phyloP scores from a whole-genome alignment of 2,888 invertebrate genomes.

The Dastarcus helophoroides region DNA sequence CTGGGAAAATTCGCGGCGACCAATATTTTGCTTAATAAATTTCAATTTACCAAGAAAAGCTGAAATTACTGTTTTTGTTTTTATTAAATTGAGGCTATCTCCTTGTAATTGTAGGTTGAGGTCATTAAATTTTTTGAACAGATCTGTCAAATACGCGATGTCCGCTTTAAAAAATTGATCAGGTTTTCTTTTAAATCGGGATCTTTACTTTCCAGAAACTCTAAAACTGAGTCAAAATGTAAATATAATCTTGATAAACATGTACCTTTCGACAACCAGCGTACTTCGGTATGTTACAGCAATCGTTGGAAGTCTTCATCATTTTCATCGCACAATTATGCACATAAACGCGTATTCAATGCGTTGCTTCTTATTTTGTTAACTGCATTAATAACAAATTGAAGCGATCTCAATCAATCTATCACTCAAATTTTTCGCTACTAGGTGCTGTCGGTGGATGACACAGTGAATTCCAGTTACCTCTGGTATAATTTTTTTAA shows the following conservation, averaged over 20 bases:
- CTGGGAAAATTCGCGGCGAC: no score
- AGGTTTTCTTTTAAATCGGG: conserved; percentile 11
- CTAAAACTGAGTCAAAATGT: conserved; percentile 6
- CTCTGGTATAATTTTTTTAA: conserved; percentile 18
- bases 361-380: conserved; percentile 5
- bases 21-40: conserved; percentile 12
- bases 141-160: conserved; percentile 15
- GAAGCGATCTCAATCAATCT: no score
- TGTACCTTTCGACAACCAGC: conserved; percentile 20
- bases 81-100: conserved; percentile 8
- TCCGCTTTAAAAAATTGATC: conserved; percentile 12
- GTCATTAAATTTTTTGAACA: conserved; percentile 14
- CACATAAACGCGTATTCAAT: conserved; percentile 16
- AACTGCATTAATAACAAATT: conserved; percentile 5
- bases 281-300: no score
- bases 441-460: conserved; percentile 8
- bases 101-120: conserved; percentile 12
- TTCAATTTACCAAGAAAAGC: conserved; percentile 6
- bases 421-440: conserved; percentile 5
- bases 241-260: conserved; percentile 15
- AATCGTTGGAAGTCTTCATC: conserved; percentile 20
- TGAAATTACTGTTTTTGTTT: conserved; percentile 6
- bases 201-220: conserved; percentile 13
- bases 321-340: conserved; percentile 21
- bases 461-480: conserved; percentile 10